phyloP scores from a whole-genome alignment of 30 jellyfish, hydroid and myxozoan genomes.

The Catostylus mosaicus region DNA sequence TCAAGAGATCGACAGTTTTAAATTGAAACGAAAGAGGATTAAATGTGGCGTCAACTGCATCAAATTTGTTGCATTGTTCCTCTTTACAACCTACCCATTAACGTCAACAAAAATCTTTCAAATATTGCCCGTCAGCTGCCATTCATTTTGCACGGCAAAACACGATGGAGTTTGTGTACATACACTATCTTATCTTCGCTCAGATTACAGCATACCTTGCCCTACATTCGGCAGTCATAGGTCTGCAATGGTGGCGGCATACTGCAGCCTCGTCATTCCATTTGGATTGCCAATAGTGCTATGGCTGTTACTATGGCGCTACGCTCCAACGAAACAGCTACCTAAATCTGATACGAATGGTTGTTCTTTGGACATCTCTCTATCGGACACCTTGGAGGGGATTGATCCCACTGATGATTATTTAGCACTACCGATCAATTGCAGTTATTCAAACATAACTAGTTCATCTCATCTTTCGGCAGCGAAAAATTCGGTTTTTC shows the following conservation, averaged over 20 bases:
- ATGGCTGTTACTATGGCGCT: neutral
- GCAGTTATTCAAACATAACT: neutral
- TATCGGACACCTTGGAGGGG: neutral
- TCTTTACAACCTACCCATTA: constrained; percentile 56
- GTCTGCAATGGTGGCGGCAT: constrained; percentile 7
- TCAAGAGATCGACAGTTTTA: neutral
- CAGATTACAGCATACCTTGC: constrained; percentile 47
- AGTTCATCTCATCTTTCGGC: neutral
- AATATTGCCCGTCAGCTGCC: constrained; percentile 49
- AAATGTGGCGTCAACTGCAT: neutral
- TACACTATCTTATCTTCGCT: constrained; percentile 24
- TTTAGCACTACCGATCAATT: neutral
- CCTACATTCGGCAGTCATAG: neutral
- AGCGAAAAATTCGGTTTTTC: neutral
- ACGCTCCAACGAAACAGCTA: constrained; percentile 8
- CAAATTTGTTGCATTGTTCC: constrained; percentile 28
- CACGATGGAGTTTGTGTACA: constrained; percentile 4
- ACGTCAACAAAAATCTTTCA: constrained; percentile 39
- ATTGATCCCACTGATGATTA: neutral
- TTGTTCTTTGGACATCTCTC: neutral
- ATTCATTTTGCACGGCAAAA: constrained; percentile 17
- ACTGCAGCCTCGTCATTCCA: constrained; percentile 19
- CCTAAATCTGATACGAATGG: neutral
- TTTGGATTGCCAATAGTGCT: constrained; percentile 37
- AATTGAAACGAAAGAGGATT: neutral